A percentile compares a stretch with the other conserved stretches of the same genome.
Conservation (phyloP, 2,888 invertebrate species). For the Phortica okadai region DNA sequence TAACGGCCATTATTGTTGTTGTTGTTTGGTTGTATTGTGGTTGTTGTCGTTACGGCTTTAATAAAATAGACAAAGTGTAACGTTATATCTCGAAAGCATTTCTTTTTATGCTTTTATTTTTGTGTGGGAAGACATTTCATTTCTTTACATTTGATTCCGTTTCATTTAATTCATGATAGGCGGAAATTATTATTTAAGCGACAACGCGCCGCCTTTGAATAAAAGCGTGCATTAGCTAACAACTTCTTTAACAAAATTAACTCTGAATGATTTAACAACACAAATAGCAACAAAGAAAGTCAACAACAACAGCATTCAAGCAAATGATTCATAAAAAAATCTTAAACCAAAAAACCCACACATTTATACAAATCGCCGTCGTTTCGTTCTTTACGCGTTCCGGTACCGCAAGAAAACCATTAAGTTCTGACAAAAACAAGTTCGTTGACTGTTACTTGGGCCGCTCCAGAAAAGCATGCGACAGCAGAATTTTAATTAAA, state of each 20-base stretch:
- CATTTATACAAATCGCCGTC: neutral
- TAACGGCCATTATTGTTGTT: constrained; percentile 39
- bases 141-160: neutral
- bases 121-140: constrained; percentile 18
- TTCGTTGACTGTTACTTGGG: constrained; percentile 5
- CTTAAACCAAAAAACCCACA: neutral
- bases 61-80: constrained; percentile 31
- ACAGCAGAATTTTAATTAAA: constrained; percentile 19
- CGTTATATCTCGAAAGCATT: constrained; percentile 46
- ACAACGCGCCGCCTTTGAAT: neutral
- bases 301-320: too few species aligned
- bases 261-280: neutral
- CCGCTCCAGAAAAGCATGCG: neutral
- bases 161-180: neutral
- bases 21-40: constrained; percentile 37
- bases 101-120: neutral
- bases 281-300: too few species aligned
- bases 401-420: neutral
- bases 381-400: neutral
- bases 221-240: neutral
- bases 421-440: neutral
- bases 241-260: neutral
- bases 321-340: neutral
- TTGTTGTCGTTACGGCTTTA: neutral
- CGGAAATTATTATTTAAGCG: constrained; percentile 6